Evolutionary conservation across 2,113 vertebrate species (phyloP), one percentile per base, ranked within the genome.

Genomic region (Amphilophus citrinellus): DNA sequence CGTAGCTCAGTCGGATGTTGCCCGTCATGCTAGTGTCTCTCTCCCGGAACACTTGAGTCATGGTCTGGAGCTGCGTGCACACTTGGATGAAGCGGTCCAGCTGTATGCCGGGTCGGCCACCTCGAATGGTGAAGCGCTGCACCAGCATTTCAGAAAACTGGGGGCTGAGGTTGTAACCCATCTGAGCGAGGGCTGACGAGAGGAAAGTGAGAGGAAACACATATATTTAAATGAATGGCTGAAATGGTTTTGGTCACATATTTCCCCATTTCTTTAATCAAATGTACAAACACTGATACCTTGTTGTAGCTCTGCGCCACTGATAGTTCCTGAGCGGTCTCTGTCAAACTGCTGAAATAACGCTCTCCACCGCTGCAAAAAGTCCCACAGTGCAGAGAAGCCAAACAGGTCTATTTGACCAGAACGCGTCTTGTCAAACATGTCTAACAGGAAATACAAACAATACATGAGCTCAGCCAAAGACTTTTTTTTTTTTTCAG

Each of bases 41-140:
- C 95, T 99, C 97, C 1, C 97, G 95, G 94, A 99, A 99, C 81
- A 96, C 96, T 14, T 98, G 97, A 0, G 98, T 99, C 85, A 96
- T 95, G 95, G 93, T 95, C 94, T 99, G 98, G 9, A 99, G 96
- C 94, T 98, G 97, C 15, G 97, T 97, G 94, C 98, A 99, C 91
- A 98, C 96, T 79, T 99, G 98, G 88, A 99, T 98, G 96, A 99
- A 99, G 86, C 96, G 92, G 93, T 99, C 98, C 15, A 99, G 95
- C 61, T 99, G 98, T 90, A 99, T 95, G n/a, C 96, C 94, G 0
- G 11, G 95, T 68, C 92, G 76, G 0, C 87, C 89, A 0, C 95
- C 93, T 0, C 85, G 91, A 0, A 86, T 42, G 14, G 87, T 56
- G 1, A 96, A 97, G 3, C 96, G 96, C 6, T 94, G 94, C 84